These are phyloP conservation scores for Pissodes strobi DNA, from an alignment of 1,140 invertebrate species.

Conservation along the genomic window DNA sequence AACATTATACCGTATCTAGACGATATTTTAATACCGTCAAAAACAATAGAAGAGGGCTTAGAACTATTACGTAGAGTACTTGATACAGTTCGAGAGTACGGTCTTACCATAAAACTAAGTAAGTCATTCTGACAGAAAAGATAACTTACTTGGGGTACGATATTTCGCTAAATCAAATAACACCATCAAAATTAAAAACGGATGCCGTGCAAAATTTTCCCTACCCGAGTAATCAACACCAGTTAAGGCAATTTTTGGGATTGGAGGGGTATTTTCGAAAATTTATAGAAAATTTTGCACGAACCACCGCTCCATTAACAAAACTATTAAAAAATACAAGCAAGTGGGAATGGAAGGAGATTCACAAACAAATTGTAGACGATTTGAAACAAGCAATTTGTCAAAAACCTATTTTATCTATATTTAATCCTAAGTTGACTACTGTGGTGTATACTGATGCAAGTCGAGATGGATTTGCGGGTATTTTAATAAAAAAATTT, in stretches of 20 bases:
- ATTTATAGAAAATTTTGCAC: constrained; percentile 6
- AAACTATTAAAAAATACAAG: background rate
- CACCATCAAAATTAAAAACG: background rate
- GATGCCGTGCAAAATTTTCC: constrained; percentile 1
- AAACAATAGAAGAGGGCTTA: constrained; percentile 52
- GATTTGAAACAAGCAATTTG: background rate
- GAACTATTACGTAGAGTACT: constrained; percentile 47
- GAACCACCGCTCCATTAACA: background rate
- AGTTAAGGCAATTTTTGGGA: constrained; percentile 3
- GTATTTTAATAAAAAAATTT: constrained; percentile 2
- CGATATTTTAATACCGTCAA: constrained; percentile 55
- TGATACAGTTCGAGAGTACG: background rate
- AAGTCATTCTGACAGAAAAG: background rate
- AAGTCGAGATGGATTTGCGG: constrained; percentile 1
- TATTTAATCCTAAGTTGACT: background rate
- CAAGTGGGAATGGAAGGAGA: background rate
- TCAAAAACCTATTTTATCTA: too few species aligned
- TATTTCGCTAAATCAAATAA: background rate
- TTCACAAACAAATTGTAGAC: background rate
- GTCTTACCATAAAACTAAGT: background rate
- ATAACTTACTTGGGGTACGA: constrained; percentile 7
- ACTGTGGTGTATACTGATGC: constrained; percentile 6
- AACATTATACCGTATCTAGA: constrained; percentile 50
- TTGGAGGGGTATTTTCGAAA: background rate
- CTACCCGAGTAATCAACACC: background rate